These are phyloP conservation scores for Lacerta agilis DNA, from an alignment of 2,797 vertebrate species.

Conservation along the genomic window DNA sequence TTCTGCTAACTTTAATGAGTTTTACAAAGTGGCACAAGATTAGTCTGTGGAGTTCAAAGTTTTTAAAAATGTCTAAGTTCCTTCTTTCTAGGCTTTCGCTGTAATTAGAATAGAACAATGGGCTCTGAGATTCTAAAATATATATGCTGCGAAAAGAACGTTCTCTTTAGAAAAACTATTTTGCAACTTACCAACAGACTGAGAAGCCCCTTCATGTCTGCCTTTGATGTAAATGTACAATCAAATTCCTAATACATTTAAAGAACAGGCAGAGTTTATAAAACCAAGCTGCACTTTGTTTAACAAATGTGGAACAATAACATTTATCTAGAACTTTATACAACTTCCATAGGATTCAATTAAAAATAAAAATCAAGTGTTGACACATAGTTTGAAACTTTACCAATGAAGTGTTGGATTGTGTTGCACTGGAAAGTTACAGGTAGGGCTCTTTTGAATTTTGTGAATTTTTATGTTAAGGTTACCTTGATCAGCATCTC, in stretches of 20 bases:
- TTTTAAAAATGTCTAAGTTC: neutral
- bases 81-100: neutral
- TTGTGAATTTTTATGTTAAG: no score
- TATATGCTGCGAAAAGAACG: neutral
- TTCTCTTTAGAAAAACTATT: slow-evolving; percentile 4
- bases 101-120: neutral
- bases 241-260: slow-evolving; percentile 2
- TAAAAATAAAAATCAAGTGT: neutral
- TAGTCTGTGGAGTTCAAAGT: neutral
- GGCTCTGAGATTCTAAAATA: neutral
- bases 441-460: no score
- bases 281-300: neutral
- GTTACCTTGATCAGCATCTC: no score
- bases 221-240: neutral
- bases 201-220: neutral
- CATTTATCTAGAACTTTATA: neutral
- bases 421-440: neutral
- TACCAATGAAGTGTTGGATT: neutral
- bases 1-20: slow-evolving; percentile 7
- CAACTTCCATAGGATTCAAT: neutral
- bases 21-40: slow-evolving; percentile 1
- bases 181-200: neutral
- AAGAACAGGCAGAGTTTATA: neutral
- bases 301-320: neutral
- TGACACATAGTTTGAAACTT: neutral